A percentile compares a stretch with the other conserved stretches of the same genome.
phyloP scores from a whole-genome alignment of 2,797 vertebrate species.

The Leptoclinus maculatus region DNA sequence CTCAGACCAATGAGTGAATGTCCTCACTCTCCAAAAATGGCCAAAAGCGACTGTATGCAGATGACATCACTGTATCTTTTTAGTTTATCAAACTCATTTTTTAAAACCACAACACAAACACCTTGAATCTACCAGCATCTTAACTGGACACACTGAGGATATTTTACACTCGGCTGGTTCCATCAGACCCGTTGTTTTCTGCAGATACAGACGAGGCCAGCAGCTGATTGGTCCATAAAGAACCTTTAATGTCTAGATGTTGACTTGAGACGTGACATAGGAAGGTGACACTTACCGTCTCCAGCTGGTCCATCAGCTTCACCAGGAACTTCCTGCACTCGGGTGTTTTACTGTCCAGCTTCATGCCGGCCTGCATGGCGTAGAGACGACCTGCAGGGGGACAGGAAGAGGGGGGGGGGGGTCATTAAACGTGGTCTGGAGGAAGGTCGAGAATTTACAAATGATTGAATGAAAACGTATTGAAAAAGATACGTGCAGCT shows the following conservation, averaged over 20 bases:
- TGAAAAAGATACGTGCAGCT: too few species aligned
- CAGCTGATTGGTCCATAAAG: too few species aligned
- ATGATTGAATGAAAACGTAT: too few species aligned
- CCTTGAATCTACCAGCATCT: background rate
- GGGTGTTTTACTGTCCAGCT: conserved; percentile 96
- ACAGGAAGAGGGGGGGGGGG: background rate
- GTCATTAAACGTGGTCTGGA: too few species aligned
- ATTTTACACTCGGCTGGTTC: background rate
- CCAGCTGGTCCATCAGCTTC: conserved; percentile 97
- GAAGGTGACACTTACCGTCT: conserved; percentile 83
- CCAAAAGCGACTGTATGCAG: background rate
- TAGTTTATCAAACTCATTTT: too few species aligned
- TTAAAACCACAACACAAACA: too few species aligned
- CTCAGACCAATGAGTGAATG: background rate
- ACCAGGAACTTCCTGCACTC: conserved; percentile 96
- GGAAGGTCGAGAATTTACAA: too few species aligned
- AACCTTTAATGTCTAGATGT: too few species aligned
- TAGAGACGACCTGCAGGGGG: conserved; percentile 91
- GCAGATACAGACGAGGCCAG: background rate
- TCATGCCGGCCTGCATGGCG: conserved; percentile 97
- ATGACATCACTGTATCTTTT: background rate
- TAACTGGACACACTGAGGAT: background rate
- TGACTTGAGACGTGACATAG: too few species aligned
- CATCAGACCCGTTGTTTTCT: background rate
- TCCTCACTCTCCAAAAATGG: background rate